These are phyloP conservation scores for Xyrichtys novacula DNA, from an alignment of 2,797 vertebrate genomes.

Conservation along the genomic window DNA sequence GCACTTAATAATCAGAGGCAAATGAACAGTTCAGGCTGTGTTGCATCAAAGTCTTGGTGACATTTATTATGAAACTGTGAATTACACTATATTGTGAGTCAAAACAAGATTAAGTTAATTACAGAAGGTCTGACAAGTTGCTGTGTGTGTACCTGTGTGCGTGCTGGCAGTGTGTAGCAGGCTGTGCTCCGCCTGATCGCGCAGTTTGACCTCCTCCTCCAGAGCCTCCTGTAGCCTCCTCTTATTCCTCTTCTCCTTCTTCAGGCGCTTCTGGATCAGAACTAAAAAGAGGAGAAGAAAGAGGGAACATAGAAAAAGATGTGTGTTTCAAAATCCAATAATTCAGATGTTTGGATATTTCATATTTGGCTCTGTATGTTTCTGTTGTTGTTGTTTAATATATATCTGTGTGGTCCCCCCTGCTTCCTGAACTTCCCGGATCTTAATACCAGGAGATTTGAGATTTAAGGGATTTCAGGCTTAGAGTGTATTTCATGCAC, in stretches of 20 bases:
- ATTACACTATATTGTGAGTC: slow-evolving; percentile 13
- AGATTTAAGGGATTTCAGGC: slow-evolving; percentile 22
- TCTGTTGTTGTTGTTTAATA: slow-evolving; percentile 17
- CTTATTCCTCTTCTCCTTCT: slow-evolving; percentile 97
- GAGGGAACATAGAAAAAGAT: not conserved
- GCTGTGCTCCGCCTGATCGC: slow-evolving; percentile 95
- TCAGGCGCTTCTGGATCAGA: slow-evolving; percentile 96
- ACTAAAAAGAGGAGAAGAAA: slow-evolving; percentile 70
- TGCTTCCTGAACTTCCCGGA: slow-evolving; percentile 19
- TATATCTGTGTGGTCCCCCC: slow-evolving; percentile 8
- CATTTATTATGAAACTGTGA: slow-evolving; percentile 72
- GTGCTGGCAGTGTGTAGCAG: slow-evolving; percentile 87
- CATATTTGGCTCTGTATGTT: not conserved
- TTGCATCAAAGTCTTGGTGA: slow-evolving; percentile 57
- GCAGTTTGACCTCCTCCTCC: slow-evolving; percentile 94
- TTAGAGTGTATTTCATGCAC: slow-evolving; percentile 1
- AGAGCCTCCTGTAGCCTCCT: slow-evolving; percentile 97
- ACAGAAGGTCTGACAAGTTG: not conserved
- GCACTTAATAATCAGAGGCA: slow-evolving; percentile 72
- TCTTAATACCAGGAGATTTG: slow-evolving; percentile 17
- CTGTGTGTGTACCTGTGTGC: slow-evolving; percentile 67
- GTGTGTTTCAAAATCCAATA: not conserved
- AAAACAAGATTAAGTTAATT: slow-evolving; percentile 28
- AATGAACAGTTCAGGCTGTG: slow-evolving; percentile 65
- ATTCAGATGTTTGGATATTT: slow-evolving; percentile 10